Conservation (phyloP, 2,113 vertebrate genomes). For the Sorex fumeus region DNA sequence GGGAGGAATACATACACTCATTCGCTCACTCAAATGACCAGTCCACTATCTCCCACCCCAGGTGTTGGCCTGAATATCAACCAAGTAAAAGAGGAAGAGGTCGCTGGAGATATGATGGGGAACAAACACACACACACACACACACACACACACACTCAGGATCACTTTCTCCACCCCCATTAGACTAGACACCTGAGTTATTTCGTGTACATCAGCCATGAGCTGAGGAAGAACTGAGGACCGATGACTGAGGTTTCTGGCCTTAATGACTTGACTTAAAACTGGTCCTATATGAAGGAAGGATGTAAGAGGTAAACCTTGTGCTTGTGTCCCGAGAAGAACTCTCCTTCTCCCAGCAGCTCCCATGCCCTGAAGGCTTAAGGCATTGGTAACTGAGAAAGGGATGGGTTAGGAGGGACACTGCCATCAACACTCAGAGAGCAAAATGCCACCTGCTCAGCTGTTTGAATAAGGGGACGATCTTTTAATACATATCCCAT, state of each 20-base stretch:
- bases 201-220: constrained; percentile 21
- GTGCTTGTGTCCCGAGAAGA: constrained; percentile 40
- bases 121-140: neutral
- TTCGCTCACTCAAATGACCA: neutral
- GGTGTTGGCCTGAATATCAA: constrained; percentile 51
- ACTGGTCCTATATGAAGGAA: neutral
- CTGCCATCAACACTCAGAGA: constrained; percentile 64
- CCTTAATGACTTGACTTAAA: neutral
- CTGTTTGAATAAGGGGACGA: constrained; percentile 59
- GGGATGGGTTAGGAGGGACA: neutral
- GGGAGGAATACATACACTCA: neutral
- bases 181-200: constrained; percentile 49
- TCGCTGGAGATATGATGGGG: neutral
- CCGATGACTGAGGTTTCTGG: neutral
- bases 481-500: constrained; percentile 59
- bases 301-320: constrained; percentile 23
- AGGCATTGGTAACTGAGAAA: constrained; percentile 53
- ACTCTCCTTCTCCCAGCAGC: constrained; percentile 51
- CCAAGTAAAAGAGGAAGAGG: constrained; percentile 59
- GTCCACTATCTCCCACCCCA: constrained; percentile 12
- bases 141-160: neutral
- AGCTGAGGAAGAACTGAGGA: constrained; percentile 45
- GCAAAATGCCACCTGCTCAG: constrained; percentile 52
- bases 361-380: constrained; percentile 62
- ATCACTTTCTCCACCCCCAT: neutral